Evolutionary conservation across 2,888 invertebrate genomes (phyloP).

Genomic region (Amblyjoppa proteus): DNA sequence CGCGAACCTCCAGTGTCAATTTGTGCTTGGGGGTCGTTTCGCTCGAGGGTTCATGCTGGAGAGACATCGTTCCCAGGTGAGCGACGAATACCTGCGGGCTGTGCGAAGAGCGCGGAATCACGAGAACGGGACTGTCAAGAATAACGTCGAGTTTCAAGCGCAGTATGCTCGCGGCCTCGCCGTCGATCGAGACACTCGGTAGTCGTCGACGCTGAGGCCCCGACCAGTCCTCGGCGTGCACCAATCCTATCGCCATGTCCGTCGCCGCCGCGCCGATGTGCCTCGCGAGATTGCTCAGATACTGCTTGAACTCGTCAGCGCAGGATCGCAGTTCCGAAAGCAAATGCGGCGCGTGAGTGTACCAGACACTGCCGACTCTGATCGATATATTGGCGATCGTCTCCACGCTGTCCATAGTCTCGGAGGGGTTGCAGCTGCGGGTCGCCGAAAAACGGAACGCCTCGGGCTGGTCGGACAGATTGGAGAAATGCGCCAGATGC

Average conservation of each 20-base stretch:
- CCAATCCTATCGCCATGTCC: conserved; percentile 96
- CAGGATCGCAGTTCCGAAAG: conserved; percentile 95
- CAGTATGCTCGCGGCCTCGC: conserved; percentile 78
- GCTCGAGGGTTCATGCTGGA: conserved; percentile 82
- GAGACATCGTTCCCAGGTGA: conserved; percentile 95
- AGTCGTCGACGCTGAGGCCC: conserved; percentile 86
- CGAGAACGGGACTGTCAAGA: conserved; percentile 96
- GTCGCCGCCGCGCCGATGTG: conserved; percentile 96
- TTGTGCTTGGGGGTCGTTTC: conserved; percentile 78
- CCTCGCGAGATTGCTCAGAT: conserved; percentile 92
- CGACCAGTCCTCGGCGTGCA: conserved; percentile 88
- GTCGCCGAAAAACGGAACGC: conserved; percentile 87
- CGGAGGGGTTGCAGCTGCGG: conserved; percentile 76
- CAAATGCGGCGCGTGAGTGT: conserved; percentile 96
- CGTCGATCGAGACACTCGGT: conserved; percentile 84
- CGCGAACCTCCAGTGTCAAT: conserved; percentile 89
- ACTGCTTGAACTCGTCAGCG: conserved; percentile 95
- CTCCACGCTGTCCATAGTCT: conserved; percentile 72
- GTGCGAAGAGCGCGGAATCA: conserved; percentile 92
- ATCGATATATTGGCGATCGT: conserved; percentile 82
- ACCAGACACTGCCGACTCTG: conserved; percentile 89
- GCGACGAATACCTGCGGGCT: conserved; percentile 95
- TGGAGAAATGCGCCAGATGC: conserved; percentile 81
- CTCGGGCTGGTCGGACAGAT: conserved; percentile 81
- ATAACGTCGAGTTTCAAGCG: conserved; percentile 90